These are phyloP conservation scores for Sarcophaga bullata DNA, from an alignment of 1,140 invertebrate genomes.

Conservation along the genomic window DNA sequence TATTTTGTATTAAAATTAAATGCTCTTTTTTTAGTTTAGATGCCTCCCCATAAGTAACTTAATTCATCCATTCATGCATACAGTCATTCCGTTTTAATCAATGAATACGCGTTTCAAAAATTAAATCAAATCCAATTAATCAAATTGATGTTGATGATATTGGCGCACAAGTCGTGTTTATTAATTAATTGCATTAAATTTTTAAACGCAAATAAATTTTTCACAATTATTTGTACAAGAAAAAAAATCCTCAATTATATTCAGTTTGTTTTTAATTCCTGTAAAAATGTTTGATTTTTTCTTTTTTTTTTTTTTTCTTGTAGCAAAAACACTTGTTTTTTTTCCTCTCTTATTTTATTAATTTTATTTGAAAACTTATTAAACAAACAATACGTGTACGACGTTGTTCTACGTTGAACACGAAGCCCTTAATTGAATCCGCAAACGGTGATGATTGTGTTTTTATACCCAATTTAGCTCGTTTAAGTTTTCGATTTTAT, in stretches of 20 bases:
- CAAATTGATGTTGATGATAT: constrained; percentile 44
- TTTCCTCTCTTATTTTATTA: constrained; percentile 10
- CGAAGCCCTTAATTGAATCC: constrained; percentile 63
- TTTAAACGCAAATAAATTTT: constrained; percentile 47
- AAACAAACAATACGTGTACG: constrained; percentile 23
- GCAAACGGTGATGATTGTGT: constrained; percentile 63
- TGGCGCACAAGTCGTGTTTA: constrained; percentile 37
- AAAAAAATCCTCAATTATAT: background rate
- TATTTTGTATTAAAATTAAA: constrained; percentile 12
- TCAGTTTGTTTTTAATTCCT: constrained; percentile 10
- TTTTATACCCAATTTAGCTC: constrained; percentile 63
- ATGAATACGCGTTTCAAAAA: constrained; percentile 47
- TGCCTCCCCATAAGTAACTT: constrained; percentile 20
- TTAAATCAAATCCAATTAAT: constrained; percentile 55
- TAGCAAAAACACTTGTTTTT: constrained; percentile 18
- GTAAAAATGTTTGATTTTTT: constrained; percentile 26
- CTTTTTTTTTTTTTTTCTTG: background rate
- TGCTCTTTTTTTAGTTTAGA: background rate
- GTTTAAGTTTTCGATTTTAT: constrained; percentile 46
- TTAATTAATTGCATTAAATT: constrained; percentile 61
- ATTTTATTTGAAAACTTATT: constrained; percentile 16
- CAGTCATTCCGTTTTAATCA: constrained; percentile 46
- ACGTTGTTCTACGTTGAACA: constrained; percentile 43
- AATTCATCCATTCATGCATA: constrained; percentile 32
- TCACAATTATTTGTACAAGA: background rate